These are phyloP conservation scores for Eriocheir sinensis DNA, from an alignment of 1,140 invertebrate species.

Conservation along the genomic window DNA sequence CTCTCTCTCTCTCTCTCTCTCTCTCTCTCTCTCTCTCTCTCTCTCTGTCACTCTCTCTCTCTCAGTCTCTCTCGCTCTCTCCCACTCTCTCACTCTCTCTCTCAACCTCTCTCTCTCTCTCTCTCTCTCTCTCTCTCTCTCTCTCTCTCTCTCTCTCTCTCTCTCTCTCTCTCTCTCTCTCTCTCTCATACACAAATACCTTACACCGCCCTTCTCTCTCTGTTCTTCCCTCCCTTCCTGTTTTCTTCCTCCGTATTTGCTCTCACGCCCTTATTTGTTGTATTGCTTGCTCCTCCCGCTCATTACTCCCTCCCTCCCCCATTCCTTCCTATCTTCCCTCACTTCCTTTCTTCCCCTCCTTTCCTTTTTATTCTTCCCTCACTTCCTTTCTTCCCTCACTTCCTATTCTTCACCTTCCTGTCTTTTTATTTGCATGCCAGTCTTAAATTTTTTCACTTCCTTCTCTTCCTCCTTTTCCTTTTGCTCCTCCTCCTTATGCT, in stretches of 20 bases:
- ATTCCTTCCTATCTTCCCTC: too few species aligned
- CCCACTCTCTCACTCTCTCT: neutral
- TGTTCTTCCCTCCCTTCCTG: neutral
- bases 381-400: too few species aligned
- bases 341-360: too few species aligned
- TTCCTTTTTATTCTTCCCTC: too few species aligned
- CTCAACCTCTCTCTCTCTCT: slow-evolving; percentile 20
- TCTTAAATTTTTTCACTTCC: neutral
- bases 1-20: neutral
- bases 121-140: slow-evolving; percentile 41
- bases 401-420: too few species aligned
- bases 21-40: slow-evolving; percentile 32
- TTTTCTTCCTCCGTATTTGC: neutral
- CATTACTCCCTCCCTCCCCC: too few species aligned
- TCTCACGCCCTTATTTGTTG: neutral
- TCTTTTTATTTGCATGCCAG: too few species aligned
- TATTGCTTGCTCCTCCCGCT: too few species aligned
- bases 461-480: neutral
- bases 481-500: neutral
- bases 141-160: slow-evolving; percentile 54
- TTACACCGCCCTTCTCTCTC: too few species aligned
- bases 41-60: slow-evolving; percentile 24
- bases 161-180: slow-evolving; percentile 32
- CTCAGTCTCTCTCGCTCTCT: neutral
- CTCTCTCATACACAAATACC: too few species aligned